Base-by-base conservation (phyloP, 2,797 vertebrate species). In the Schizopygopsis pylzovi region DNA sequence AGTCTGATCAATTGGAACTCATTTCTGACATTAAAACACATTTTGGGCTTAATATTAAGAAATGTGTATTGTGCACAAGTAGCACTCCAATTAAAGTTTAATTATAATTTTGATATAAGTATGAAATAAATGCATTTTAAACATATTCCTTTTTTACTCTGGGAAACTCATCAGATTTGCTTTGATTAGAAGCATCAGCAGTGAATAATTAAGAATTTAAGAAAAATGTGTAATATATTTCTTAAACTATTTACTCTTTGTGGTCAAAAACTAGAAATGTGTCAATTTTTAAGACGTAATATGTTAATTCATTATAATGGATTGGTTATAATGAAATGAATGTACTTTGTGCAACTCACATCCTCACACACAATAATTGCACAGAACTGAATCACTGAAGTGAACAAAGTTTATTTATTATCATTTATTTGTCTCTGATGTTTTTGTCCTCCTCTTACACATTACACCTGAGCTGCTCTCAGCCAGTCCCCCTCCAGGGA, bases 371-470 rank as follows among this genome's bases (percentile, higher is more conserved):
- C 37, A 90, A 88, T 81, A 75, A 90, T 47, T 84, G 41, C 52
- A 87, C 75, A 82, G 15, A 77, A 67, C 39, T 37, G 67, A 75
- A 15, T 65, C 79, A 39, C 49, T 89, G 72, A 86, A 83, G 79
- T 87, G 12, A 89, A 89, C 79, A 75, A 72, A 37, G 76, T 85
- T 79, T 68, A 70, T 90, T 89, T 89, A 89, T 90, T 83, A 88
- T 83, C 71, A 68, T 86, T 88, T 83, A 82, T 89, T 89, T 72
- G 47, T 87, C 82, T 39, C 63, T 65, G 33, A 76, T 79, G 68
- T 52, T 80, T 79, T 83, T 49, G 59, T 80, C 20, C 25, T 84
- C 39, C 79, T 88, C 45, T 18, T 59, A 72, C 79, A 90, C 73
- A 68, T 81, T 56, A 83, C 79, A 85, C 47, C 87, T 90, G 84